phyloP scores from a whole-genome alignment of 2,888 invertebrate genomes.

The Drosophila setosimentum region DNA sequence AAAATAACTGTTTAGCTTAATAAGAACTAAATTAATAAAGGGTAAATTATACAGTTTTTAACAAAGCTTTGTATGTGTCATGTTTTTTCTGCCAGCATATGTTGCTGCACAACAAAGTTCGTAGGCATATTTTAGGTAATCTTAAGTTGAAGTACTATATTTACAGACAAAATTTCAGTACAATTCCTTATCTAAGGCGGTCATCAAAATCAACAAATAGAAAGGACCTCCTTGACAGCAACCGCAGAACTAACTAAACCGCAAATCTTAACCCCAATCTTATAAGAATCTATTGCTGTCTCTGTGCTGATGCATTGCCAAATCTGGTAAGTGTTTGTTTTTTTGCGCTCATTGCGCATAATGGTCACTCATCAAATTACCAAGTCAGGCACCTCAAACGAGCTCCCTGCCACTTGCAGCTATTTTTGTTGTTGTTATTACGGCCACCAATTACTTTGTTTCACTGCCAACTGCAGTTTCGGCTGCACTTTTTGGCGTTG shows the following conservation, averaged over 20 bases:
- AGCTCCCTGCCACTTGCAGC: slow-evolving; percentile 48
- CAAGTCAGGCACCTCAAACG: slow-evolving; percentile 35
- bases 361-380: slow-evolving; percentile 74
- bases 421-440: slow-evolving; percentile 41
- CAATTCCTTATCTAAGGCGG: slow-evolving; percentile 1
- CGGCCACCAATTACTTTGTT: slow-evolving; percentile 63
- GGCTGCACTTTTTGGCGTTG: slow-evolving; percentile 50
- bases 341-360: slow-evolving; percentile 57
- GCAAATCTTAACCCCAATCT: slow-evolving; percentile 66
- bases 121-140: neutral
- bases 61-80: no score
- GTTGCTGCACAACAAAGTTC: neutral
- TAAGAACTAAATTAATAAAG: neutral
- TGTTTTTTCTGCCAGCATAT: neutral
- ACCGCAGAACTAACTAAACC: slow-evolving; percentile 19
- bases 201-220: slow-evolving; percentile 23
- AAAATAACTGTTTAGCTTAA: neutral
- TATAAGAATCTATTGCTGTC: slow-evolving; percentile 29
- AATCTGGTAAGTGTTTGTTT: slow-evolving; percentile 65
- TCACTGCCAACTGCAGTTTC: slow-evolving; percentile 55
- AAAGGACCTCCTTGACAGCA: slow-evolving; percentile 36
- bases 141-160: neutral
- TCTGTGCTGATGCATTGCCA: slow-evolving; percentile 47
- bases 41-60: neutral
- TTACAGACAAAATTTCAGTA: neutral